A percentile compares a stretch with the other conserved stretches of the same genome.
phyloP scores from a whole-genome alignment of 2,113 vertebrate species.

The Chaetodon auriga region DNA sequence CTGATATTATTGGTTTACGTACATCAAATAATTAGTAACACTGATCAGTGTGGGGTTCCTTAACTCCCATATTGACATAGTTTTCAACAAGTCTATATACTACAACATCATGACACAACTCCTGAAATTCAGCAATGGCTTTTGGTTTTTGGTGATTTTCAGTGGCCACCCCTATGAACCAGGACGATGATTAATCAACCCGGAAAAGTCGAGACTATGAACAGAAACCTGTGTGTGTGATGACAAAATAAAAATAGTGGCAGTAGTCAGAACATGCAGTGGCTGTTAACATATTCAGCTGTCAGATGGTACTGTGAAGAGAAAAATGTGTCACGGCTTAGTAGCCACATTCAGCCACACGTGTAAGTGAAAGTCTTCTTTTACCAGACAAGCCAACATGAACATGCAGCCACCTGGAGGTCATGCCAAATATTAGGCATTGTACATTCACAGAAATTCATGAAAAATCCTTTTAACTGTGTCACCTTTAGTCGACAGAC shows the following conservation, averaged over 20 bases:
- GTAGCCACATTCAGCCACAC: conserved; percentile 10
- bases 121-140: neutral
- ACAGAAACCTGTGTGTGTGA: neutral
- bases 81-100: neutral
- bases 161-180: too few species aligned
- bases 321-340: conserved; percentile 23
- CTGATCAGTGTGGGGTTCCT: neutral
- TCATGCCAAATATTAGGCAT: neutral
- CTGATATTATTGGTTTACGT: too few species aligned
- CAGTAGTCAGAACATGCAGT: conserved; percentile 24
- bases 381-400: neutral
- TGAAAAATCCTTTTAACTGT: neutral
- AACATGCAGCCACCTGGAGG: neutral
- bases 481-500: too few species aligned
- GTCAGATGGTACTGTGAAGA: conserved; percentile 39
- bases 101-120: neutral
- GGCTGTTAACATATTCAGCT: conserved; percentile 20
- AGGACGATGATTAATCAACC: neutral
- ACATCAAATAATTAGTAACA: too few species aligned
- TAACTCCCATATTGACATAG: neutral
- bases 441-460: neutral
- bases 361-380: conserved; percentile 30
- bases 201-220: neutral
- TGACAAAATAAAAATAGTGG: conserved; percentile 27
- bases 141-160: too few species aligned